Evolutionary conservation across 2,113 vertebrate genomes (phyloP).

Genomic region (Rynchops niger): DNA sequence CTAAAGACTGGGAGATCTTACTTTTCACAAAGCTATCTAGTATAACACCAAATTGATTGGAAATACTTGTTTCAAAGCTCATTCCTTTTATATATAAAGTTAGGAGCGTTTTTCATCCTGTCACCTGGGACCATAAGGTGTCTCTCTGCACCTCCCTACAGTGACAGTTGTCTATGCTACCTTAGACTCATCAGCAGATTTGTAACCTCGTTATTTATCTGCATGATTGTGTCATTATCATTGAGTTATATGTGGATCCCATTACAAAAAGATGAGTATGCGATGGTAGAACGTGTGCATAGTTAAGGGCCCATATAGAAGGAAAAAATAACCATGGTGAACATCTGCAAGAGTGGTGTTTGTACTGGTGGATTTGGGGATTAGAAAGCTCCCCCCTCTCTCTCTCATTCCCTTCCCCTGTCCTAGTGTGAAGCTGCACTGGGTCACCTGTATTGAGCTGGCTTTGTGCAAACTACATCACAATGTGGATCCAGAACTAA

Average conservation of each 20-base stretch:
- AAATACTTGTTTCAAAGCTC: neutral
- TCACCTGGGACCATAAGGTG: neutral
- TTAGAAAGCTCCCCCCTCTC: neutral
- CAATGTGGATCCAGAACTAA: neutral
- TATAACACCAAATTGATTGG: neutral
- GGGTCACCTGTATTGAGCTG: neutral
- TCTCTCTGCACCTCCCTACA: neutral
- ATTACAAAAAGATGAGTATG: neutral
- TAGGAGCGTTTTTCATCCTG: neutral
- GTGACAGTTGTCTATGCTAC: neutral
- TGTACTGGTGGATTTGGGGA: neutral
- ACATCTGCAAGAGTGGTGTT: neutral
- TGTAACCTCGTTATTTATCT: neutral
- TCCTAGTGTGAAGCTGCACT: neutral
- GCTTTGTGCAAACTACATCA: neutral
- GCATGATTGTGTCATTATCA: neutral
- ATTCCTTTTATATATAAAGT: neutral
- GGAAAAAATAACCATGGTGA: neutral
- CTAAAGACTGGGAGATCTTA: neutral
- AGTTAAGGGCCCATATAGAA: neutral
- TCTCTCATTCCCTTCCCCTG: neutral
- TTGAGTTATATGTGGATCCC: neutral
- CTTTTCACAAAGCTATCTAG: neutral
- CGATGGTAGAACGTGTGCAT: neutral
- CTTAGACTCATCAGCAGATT: neutral